phyloP scores from a whole-genome alignment of 2,113 vertebrate species.

The Amia ocellicauda region DNA sequence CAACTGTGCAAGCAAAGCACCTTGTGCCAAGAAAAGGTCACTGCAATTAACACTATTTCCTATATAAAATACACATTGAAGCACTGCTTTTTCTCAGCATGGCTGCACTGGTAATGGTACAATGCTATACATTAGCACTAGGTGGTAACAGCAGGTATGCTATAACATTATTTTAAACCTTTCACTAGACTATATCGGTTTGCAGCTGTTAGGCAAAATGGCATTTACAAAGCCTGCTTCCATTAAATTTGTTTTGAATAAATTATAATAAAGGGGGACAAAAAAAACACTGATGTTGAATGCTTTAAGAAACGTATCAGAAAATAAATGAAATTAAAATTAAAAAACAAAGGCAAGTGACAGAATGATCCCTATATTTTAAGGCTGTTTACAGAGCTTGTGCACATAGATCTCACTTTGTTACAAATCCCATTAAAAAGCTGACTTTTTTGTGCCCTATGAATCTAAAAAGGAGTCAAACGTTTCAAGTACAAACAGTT shows the following conservation, averaged over 20 bases:
- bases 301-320: background rate
- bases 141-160: background rate
- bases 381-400: conserved; percentile 12
- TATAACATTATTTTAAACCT: no score
- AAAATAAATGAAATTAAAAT: background rate
- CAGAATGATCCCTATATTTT: background rate
- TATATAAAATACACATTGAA: background rate
- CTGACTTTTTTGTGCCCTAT: no score
- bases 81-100: background rate
- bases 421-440: no score
- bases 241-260: background rate
- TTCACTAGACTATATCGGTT: background rate
- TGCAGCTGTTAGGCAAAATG: background rate
- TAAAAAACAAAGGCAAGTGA: conserved; percentile 1
- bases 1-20: no score
- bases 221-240: background rate
- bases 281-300: background rate
- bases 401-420: no score
- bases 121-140: background rate
- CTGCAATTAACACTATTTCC: background rate
- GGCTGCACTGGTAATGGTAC: background rate
- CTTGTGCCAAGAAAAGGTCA: background rate
- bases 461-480: no score
- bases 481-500: no score
- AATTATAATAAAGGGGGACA: background rate